Percentiles rank a stretch among this genome's conserved stretches.
Evolutionary conservation across 2,888 invertebrate species (phyloP).

Genomic region (Mesorhabditis belari): DNA sequence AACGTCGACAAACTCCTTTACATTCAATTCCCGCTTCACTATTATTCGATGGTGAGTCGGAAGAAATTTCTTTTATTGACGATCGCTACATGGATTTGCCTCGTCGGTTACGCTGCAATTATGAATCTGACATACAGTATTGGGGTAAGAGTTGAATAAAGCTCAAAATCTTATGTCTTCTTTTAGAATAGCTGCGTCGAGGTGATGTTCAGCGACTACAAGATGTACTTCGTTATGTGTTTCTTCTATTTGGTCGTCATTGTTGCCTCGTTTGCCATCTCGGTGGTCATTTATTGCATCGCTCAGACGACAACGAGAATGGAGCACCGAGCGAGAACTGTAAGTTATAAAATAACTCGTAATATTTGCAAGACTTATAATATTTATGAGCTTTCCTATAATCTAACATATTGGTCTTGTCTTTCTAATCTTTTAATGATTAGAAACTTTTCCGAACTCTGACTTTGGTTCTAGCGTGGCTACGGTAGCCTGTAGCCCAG

Average conservation of each 20-base stretch:
- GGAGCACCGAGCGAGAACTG: slow-evolving; percentile 39
- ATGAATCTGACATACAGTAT: neutral
- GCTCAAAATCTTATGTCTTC: neutral
- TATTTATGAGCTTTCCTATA: neutral
- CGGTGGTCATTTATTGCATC: slow-evolving; percentile 47
- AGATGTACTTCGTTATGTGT: slow-evolving; percentile 20
- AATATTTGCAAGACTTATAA: neutral
- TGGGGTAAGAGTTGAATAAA: neutral
- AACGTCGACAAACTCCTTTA: slow-evolving; percentile 48
- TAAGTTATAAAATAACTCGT: slow-evolving; percentile 9
- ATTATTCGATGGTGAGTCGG: slow-evolving; percentile 44
- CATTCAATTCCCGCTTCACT: slow-evolving; percentile 50
- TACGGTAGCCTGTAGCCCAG: too few relatives aligned
- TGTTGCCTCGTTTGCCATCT: slow-evolving; percentile 40
- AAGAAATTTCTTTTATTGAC: slow-evolving; percentile 30
- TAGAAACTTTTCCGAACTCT: too few relatives aligned
- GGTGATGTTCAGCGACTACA: slow-evolving; percentile 13
- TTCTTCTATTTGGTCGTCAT: slow-evolving; percentile 48
- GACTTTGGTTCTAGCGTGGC: too few relatives aligned
- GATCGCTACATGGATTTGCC: slow-evolving; percentile 32
- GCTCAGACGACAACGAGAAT: slow-evolving; percentile 42
- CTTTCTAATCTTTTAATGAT: too few relatives aligned
- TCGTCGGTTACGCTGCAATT: slow-evolving; percentile 24
- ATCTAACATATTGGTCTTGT: too few relatives aligned
- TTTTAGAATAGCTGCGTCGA: slow-evolving; percentile 20